These are phyloP conservation scores for Hetaerina titia DNA, from an alignment of 2,888 invertebrate species.

Conservation along the genomic window DNA sequence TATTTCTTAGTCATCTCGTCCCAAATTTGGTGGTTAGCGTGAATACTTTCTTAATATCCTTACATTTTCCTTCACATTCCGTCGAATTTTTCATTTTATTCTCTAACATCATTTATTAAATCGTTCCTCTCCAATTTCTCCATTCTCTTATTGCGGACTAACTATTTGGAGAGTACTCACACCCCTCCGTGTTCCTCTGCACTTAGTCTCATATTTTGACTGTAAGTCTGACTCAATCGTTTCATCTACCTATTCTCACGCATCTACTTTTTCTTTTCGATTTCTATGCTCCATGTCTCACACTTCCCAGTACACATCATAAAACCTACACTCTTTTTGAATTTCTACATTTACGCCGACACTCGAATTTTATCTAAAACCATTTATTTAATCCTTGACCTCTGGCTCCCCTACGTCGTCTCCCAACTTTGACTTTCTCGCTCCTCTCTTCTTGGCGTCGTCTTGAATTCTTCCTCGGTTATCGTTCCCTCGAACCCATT, in stretches of 20 bases:
- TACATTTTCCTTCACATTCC: not conserved
- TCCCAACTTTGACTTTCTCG: not conserved
- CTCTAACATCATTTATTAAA: not conserved
- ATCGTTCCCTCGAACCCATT: not conserved
- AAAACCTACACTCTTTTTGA: not conserved
- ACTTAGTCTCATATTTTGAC: too few species aligned
- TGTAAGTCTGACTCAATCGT: not conserved
- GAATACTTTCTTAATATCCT: not conserved
- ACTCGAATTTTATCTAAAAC: not conserved
- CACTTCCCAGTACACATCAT: not conserved
- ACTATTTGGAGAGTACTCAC: too few species aligned
- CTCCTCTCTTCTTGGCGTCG: not conserved
- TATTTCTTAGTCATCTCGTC: not conserved
- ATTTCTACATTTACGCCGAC: not conserved
- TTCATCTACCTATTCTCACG: not conserved
- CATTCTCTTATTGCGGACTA: not conserved
- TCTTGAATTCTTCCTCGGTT: not conserved
- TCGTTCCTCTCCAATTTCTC: not conserved
- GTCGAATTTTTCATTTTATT: not conserved
- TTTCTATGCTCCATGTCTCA: not conserved
- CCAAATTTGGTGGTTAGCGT: not conserved
- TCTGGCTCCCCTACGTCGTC: not conserved
- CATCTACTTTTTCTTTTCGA: not conserved
- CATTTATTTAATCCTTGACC: not conserved
- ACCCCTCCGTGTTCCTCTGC: not conserved